phyloP scores from a whole-genome alignment of 2,888 invertebrate genomes.

The Drosophila algonquin region DNA sequence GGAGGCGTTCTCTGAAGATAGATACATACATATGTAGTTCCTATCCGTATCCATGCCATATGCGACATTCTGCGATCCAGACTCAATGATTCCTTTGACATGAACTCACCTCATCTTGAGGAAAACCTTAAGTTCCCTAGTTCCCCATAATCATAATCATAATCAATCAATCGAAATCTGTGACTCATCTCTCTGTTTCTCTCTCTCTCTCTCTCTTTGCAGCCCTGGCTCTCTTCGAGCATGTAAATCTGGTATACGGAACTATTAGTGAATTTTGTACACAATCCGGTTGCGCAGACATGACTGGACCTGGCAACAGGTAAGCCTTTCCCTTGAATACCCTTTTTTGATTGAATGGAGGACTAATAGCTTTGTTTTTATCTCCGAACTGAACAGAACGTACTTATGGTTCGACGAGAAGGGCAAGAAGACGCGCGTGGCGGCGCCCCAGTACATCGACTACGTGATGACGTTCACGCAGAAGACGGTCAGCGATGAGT shows the following conservation, averaged over 20 bases:
- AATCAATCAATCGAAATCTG: neutral
- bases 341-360: too few relatives aligned
- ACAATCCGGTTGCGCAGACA: constrained; percentile 96
- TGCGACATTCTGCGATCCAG: too few relatives aligned
- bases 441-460: constrained; percentile 99
- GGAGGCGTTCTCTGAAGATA: neutral
- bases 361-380: too few relatives aligned
- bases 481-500: constrained; percentile 98
- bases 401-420: constrained; percentile 99
- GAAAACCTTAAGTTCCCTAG: neutral
- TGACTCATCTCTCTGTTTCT: neutral
- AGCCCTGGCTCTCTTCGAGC: constrained; percentile 99
- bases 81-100: too few relatives aligned
- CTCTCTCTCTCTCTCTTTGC: constrained; percentile 78
- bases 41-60: neutral
- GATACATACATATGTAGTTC: too few relatives aligned
- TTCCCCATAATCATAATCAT: neutral
- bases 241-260: constrained; percentile 99
- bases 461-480: constrained; percentile 99
- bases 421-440: constrained; percentile 98
- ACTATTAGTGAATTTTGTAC: constrained; percentile 99
- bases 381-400: constrained; percentile 85
- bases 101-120: too few relatives aligned
- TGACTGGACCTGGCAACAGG: constrained; percentile 98
- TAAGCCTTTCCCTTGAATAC: constrained; percentile 83